phyloP scores from a whole-genome alignment of 2,113 vertebrate genomes.

The Elephas maximus region DNA sequence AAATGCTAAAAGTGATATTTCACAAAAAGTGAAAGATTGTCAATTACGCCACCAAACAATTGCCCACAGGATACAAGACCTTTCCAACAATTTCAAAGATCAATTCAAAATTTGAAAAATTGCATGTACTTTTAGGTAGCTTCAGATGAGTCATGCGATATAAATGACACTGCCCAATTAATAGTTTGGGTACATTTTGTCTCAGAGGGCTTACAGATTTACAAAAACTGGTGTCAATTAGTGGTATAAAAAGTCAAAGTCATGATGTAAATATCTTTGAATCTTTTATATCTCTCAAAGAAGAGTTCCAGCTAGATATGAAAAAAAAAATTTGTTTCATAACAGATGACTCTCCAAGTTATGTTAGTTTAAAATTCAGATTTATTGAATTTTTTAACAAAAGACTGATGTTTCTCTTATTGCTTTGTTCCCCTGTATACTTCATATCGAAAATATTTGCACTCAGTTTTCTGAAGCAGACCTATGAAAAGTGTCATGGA shows the following conservation, averaged over 20 bases:
- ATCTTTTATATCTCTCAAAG: slow-evolving; percentile 57
- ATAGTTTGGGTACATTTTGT: slow-evolving; percentile 63
- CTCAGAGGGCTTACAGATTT: slow-evolving; percentile 64
- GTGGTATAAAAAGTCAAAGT: slow-evolving; percentile 49
- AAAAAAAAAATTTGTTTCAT: slow-evolving; percentile 56
- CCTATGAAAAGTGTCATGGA: slow-evolving; percentile 79
- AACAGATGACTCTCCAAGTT: slow-evolving; percentile 61
- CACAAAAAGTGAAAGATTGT: slow-evolving; percentile 43
- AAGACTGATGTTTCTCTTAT: slow-evolving; percentile 75
- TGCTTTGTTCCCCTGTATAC: slow-evolving; percentile 73
- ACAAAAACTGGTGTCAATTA: slow-evolving; percentile 63
- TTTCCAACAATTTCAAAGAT: slow-evolving; percentile 66
- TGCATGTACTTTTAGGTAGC: slow-evolving; percentile 22
- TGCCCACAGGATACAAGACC: slow-evolving; percentile 5
- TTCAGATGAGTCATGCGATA: slow-evolving; percentile 55
- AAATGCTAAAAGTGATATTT: slow-evolving; percentile 59
- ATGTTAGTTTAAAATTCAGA: slow-evolving; percentile 71
- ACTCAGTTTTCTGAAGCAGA: slow-evolving; percentile 76
- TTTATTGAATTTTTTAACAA: slow-evolving; percentile 76
- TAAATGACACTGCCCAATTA: slow-evolving; percentile 58
- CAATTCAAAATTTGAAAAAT: slow-evolving; percentile 62
- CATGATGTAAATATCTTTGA: neutral
- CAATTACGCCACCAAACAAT: slow-evolving; percentile 39
- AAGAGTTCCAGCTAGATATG: slow-evolving; percentile 64
- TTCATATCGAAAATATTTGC: slow-evolving; percentile 76